phyloP scores from a whole-genome alignment of 2,888 invertebrate species.

The Agrilus mali region DNA sequence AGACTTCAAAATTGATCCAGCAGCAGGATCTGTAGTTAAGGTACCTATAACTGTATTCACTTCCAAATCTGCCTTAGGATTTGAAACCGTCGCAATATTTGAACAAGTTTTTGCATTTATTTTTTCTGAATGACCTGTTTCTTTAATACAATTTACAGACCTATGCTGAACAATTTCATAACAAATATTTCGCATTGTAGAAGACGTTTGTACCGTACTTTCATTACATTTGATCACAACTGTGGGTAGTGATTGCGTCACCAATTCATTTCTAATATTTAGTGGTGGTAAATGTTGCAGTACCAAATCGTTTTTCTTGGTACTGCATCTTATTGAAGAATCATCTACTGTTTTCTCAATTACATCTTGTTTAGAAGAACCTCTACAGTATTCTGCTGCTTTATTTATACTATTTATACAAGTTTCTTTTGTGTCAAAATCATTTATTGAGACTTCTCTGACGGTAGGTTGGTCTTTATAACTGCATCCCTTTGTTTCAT shows the following conservation, averaged over 20 bases:
- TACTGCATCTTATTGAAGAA: neutral
- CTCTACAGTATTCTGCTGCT: neutral
- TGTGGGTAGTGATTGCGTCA: slow-evolving; percentile 38
- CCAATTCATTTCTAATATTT: slow-evolving; percentile 39
- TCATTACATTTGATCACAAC: slow-evolving; percentile 36
- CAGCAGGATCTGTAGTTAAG: neutral
- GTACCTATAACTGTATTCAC: neutral
- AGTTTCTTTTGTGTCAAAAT: too few relatives aligned
- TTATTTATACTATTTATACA: neutral
- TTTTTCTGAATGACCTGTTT: neutral
- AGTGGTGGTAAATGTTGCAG: slow-evolving; percentile 40
- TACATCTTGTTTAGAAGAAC: neutral
- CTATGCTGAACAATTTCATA: slow-evolving; percentile 9
- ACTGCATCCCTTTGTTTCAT: too few relatives aligned
- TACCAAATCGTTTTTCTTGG: slow-evolving; percentile 20
- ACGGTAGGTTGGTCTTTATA: too few relatives aligned
- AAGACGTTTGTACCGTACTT: slow-evolving; percentile 2
- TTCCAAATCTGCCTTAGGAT: neutral
- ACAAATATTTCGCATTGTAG: slow-evolving; percentile 8
- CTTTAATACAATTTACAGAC: neutral
- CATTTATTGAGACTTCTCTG: too few relatives aligned
- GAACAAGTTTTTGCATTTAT: neutral
- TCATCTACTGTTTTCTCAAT: too few relatives aligned
- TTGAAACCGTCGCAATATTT: neutral
- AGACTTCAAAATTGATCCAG: neutral